Evolutionary conservation across 1,140 invertebrate genomes (phyloP).

Genomic region (Rhizoglyphus robini): DNA sequence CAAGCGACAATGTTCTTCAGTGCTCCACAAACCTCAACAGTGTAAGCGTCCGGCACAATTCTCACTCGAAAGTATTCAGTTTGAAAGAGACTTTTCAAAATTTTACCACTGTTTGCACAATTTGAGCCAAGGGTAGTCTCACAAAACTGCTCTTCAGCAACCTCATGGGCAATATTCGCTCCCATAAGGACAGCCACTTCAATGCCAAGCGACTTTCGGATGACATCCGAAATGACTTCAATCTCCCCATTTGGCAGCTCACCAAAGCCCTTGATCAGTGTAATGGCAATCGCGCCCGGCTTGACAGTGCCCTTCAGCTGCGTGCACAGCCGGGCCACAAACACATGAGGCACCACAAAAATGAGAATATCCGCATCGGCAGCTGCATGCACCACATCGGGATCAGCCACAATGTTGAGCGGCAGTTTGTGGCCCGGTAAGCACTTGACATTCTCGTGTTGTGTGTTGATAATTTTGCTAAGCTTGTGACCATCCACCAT

Average conservation of each 20-base stretch:
- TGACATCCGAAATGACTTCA: slow-evolving; percentile 89
- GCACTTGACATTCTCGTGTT: slow-evolving; percentile 92
- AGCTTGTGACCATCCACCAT: slow-evolving; percentile 84
- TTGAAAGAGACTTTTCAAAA: slow-evolving; percentile 80
- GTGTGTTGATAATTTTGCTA: slow-evolving; percentile 94
- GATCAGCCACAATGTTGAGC: slow-evolving; percentile 73
- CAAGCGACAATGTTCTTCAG: slow-evolving; percentile 99
- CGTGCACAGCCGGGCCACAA: slow-evolving; percentile 94
- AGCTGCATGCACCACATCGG: slow-evolving; percentile 76
- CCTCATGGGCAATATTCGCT: slow-evolving; percentile 89
- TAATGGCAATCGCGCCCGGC: too few relatives aligned
- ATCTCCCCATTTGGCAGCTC: too few relatives aligned
- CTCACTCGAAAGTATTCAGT: slow-evolving; percentile 90
- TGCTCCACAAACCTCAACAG: too few relatives aligned
- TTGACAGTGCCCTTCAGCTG: too few relatives aligned
- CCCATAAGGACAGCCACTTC: too few relatives aligned
- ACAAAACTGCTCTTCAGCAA: slow-evolving; percentile 90
- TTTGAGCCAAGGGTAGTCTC: slow-evolving; percentile 98
- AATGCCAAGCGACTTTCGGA: slow-evolving; percentile 77
- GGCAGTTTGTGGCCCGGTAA: too few relatives aligned
- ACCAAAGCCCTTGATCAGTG: too few relatives aligned
- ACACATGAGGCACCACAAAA: too few relatives aligned
- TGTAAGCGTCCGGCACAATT: slow-evolving; percentile 74
- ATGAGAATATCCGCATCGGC: slow-evolving; percentile 83
- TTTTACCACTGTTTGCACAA: too few relatives aligned